Base-by-base conservation (phyloP, 2,113 vertebrate genomes). In the Crotalus horridus region DNA sequence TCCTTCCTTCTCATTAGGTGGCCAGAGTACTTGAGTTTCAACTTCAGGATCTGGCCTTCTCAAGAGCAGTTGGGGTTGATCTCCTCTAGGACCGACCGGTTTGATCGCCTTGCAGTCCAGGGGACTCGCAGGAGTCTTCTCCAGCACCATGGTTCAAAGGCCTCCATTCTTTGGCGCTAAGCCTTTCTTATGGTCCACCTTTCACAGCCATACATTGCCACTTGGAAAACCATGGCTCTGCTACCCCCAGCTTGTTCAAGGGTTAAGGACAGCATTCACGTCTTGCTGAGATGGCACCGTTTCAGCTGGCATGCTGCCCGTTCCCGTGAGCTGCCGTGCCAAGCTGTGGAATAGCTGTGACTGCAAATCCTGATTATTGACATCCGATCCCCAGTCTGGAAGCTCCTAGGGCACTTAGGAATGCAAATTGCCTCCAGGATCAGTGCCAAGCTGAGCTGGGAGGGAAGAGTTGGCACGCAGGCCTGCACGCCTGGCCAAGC, bases 271-370 rank as follows among this genome's bases (percentile, higher is more conserved):
- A 15, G 43, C 26, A 9, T 51, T 51, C 11, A 0, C 13, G 1
- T 53, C 55, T 23, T 4, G 13, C 4, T 48, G 89, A 87, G 12
- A 64, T 96, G 97, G 96, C 94, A 90, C 87, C 13, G 9, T 29
- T 95, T 95, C 97, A 96, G 91, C 94, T 97, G 97, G 96, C 94
- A n/a, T 17, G 23, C 87, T 91, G 94, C 96, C 97, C 93, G 74
- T 90, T 48, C 33, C 26, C 39, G 10, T 39, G 23, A 5, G 2
- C 55, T 81, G 53, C 3, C 1, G 10, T 46, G 87, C 91, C 91
- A 89, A 88, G 61, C 20, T 1, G 20, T 24, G 20, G 17, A 24
- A 55, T 10, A 0, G 59, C 51, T 15, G 11, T 15, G 3, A 58
- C 48, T 24, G 10, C 21, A 39, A 53, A 21, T 43, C 24, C 56